These are phyloP conservation scores for Colletes latitarsis DNA, from an alignment of 1,140 invertebrate genomes.

Conservation along the genomic window DNA sequence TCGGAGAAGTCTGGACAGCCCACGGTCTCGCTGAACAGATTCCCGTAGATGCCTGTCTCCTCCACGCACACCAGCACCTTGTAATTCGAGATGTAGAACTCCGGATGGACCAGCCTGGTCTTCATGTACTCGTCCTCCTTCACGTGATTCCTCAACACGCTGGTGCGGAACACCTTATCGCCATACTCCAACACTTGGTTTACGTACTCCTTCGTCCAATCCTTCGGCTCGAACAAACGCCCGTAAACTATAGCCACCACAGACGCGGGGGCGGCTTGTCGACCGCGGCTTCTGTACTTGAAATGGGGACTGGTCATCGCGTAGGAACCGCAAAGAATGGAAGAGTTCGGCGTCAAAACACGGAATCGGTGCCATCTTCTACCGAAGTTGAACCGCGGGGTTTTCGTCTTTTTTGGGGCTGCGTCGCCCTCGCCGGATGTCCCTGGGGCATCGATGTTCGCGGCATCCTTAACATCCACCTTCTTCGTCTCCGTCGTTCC, in stretches of 20 bases:
- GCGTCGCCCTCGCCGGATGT: slow-evolving; percentile 43
- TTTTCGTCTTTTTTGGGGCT: neutral
- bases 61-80: slow-evolving; percentile 66
- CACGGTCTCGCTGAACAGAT: slow-evolving; percentile 61
- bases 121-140: slow-evolving; percentile 66
- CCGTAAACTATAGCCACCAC: slow-evolving; percentile 68
- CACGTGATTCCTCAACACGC: slow-evolving; percentile 50
- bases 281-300: slow-evolving; percentile 70
- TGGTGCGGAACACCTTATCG: slow-evolving; percentile 69
- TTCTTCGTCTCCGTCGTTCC: slow-evolving; percentile 5
- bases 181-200: slow-evolving; percentile 68
- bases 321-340: slow-evolving; percentile 66
- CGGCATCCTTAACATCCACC: neutral
- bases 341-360: slow-evolving; percentile 45
- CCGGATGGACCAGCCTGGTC: slow-evolving; percentile 59
- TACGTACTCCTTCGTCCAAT: slow-evolving; percentile 63
- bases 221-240: slow-evolving; percentile 63
- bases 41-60: slow-evolving; percentile 62
- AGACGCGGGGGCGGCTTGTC: slow-evolving; percentile 65
- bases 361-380: slow-evolving; percentile 69
- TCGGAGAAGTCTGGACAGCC: slow-evolving; percentile 67
- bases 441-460: neutral
- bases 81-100: slow-evolving; percentile 72
- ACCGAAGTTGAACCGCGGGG: slow-evolving; percentile 1
- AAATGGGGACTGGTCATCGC: slow-evolving; percentile 67